Evolutionary conservation across 2,113 vertebrate genomes (phyloP), one percentile per base, ranked within the genome.

Genomic region (Vombatus ursinus): DNA sequence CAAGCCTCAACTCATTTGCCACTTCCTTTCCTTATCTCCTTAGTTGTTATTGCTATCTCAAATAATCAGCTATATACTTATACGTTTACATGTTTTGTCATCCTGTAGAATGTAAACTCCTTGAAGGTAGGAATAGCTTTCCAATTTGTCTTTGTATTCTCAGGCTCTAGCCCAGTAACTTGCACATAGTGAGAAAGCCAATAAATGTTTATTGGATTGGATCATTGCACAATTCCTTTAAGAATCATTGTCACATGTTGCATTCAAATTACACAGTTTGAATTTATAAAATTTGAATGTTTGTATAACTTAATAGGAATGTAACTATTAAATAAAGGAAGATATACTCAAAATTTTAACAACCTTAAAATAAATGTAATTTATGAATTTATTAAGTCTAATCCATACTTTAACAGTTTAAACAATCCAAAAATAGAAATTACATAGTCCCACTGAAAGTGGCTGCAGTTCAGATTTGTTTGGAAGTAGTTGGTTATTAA

Each of bases 351-450:
- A 92, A 94, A 26, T 31, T 90, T 23, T 91, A 50, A 96, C 1
- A 12, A 94, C 47, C 93, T 95, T 93, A 97, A 96, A 95, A 94
- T 57, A 93, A 94, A 25, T 11, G 89, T 50, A 28, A 92, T 48
- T 61, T 26, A 3, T 24, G 28, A 95, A 89, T 92, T 90, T 94
- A 25, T 90, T 92, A 57, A 0, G 92, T 92, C 90, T 94, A 24
- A 93, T 91, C 95, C 26, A 94, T 31, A 93, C 92, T 84, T 7
- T 52, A 94, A 90, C 16, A 49, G 26, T 84, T 96, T 96, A 77
- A 92, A 37, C 90, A 94, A 93, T 91, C 48, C 84, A 89, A 92
- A 95, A 92, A 48, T 93, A 96, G 23, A 61, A 95, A 92, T 91
- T 6, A 51, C 47, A 93, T 57, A 94, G 23, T 61, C 89, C n/a